Base-by-base conservation (phyloP, 2,888 invertebrate species). In the Blastobasis adustella region DNA sequence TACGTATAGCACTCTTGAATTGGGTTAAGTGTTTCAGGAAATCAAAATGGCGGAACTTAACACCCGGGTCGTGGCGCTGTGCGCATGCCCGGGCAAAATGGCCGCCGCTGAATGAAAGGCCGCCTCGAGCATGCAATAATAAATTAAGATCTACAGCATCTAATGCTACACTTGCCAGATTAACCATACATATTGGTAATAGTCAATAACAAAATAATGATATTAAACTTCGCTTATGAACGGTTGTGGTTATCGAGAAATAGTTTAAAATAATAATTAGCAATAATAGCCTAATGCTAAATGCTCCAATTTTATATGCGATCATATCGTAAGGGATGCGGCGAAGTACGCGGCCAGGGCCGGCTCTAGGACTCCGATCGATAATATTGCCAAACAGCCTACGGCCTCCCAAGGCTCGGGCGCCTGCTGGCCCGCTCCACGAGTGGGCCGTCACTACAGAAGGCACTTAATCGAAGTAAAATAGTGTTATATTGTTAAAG, bases 191-290 rank as follows among this genome's bases (percentile, higher is more conserved):
- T 82, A 82, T 82, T 82, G 78, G 67, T 79, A 77, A 80, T 82
- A 81, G 85, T 86, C 84, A 85, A 84, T 84, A 82, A 82, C 80
- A 78, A 80, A 76, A 78, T 80, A 79, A 80, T 82, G 81, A 81
- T 83, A 81, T 84, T 85, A 78, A 81, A 87, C 85, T 85, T 87
- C 86, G 86, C 87, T 88, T 88, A 88, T 87, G 87, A 87, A 87
- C 79, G 87, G 88, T 87, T 87, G 88, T 88, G 88, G 82, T 86
- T 80, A 84, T 80, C 84, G 85, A 81, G 80, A 85, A 82, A 85
- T 86, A 85, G 84, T 82, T 87, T 82, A 78, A 83, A 79, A 76
- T 73, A 79, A 83, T 74, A 76, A 71, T 86, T 86, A 87, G 87
- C 87, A 87, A 88, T 88, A 88, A 86, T 87, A 85, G 82, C 86